Base-by-base conservation (phyloP, 2,797 vertebrate genomes). In the Phyllotis vaccarum region DNA sequence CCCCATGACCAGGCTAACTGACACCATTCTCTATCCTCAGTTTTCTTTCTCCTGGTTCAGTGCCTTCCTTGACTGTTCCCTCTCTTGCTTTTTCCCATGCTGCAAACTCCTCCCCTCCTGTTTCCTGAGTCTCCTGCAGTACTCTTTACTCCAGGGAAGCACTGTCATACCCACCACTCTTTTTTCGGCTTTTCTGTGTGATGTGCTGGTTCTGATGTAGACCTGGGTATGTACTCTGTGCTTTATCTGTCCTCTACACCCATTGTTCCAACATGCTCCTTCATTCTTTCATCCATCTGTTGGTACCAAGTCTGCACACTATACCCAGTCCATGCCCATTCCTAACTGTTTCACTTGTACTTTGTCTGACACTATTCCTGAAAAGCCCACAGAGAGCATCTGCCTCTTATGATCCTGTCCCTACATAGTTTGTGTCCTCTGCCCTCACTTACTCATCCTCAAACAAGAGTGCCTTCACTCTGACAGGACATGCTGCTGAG, bases 81-180 rank as follows among this genome's bases (percentile, higher is more conserved):
- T 43, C 21, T 46, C 37, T 52, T 27, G 2, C 22, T 16, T 19
- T 37, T 40, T 46, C 8, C 34, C 0, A 0, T 19, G 6, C 13
- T 46, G 3, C 17, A 78, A 0, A 62, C 17, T n/a, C 2, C 54
- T 58, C n/a, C 34, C 58, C 58, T 60, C 37, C 14, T 2, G 6
- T 24, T 2, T 37, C 40, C 6, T 5, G 19, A 54, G 11, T 37
- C 78, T 58, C n/a, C 54, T 40, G 13, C 54, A 37, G 22, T 40
- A 27, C 21, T 37, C 22, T 58, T 27, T 27, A 40, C n/a, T 58
- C 70, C 3, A 21, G 5, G 34, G 34, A 21, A 58, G 2, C 12
- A n/a, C 8, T 34, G 1, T 79, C 52, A 9, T 29, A 5, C 37
- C 43, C 22, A 16, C 22, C 14, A 46, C 37, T 68, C 40, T 0